Conservation (phyloP, 2,113 vertebrate genomes). For the Charadrius vociferus region DNA sequence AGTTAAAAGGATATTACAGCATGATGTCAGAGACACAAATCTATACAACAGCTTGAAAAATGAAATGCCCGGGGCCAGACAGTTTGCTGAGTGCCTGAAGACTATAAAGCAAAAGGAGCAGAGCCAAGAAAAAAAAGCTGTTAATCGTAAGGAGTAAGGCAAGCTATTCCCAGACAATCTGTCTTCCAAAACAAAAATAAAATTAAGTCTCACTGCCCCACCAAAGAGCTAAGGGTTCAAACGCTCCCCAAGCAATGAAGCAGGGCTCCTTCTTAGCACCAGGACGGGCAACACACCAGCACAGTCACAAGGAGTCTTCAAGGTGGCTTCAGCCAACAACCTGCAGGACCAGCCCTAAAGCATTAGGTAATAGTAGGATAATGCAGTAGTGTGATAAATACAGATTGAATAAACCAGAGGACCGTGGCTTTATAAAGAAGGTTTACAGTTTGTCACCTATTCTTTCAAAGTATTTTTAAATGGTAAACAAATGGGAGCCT, state of each 20-base stretch:
- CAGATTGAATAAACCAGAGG: not conserved
- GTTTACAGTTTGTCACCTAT: not conserved
- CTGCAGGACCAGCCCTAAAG: not conserved
- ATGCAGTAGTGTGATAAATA: not conserved
- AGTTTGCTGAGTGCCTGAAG: constrained; percentile 4
- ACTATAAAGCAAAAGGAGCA: not conserved
- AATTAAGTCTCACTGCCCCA: not conserved
- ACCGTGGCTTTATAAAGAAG: not conserved
- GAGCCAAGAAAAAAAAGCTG: not conserved
- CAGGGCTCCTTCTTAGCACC: not conserved
- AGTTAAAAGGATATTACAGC: constrained; percentile 22
- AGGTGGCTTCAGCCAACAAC: not conserved
- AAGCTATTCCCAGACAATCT: not conserved
- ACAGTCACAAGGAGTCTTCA: not conserved
- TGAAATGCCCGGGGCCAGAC: not conserved
- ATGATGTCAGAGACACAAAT: constrained; percentile 19
- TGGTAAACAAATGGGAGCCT: not conserved
- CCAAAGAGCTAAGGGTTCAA: not conserved
- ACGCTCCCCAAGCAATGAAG: not conserved
- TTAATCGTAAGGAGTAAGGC: not conserved
- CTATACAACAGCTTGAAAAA: constrained; percentile 41
- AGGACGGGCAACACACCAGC: accelerated
- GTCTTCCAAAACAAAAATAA: not conserved
- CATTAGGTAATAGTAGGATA: not conserved
- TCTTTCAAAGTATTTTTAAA: not conserved